These are phyloP conservation scores for Antheraea assamensis DNA, from an alignment of 2,888 invertebrate species.

Conservation along the genomic window DNA sequence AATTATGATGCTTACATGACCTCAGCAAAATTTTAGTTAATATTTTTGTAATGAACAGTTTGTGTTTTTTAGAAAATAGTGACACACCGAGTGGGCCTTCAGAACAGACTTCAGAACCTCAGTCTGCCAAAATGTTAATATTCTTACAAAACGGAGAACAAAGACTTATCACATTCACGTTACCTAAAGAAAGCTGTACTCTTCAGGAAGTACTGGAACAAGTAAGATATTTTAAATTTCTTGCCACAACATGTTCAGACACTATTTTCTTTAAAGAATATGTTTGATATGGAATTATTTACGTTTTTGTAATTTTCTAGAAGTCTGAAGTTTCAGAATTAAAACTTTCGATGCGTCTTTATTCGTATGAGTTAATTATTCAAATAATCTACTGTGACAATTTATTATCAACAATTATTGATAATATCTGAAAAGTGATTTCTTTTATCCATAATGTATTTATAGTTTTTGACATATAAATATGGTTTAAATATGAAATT, in stretches of 20 bases:
- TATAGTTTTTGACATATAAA: too few species aligned
- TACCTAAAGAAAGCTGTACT: conserved; percentile 91
- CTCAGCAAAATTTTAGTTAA: too few species aligned
- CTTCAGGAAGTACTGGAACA: conserved; percentile 91
- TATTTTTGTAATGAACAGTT: background rate
- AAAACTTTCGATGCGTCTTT: too few species aligned
- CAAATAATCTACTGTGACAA: too few species aligned
- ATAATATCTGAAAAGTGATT: too few species aligned
- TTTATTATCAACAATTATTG: too few species aligned
- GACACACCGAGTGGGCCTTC: conserved; percentile 65
- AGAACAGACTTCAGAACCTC: conserved; percentile 77
- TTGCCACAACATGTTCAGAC: background rate
- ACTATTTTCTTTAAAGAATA: background rate
- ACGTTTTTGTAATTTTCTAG: too few species aligned
- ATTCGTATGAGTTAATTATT: too few species aligned
- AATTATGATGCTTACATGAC: too few species aligned
- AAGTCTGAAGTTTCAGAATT: too few species aligned
- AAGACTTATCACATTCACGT: conserved; percentile 90
- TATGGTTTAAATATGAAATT: too few species aligned
- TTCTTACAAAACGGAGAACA: conserved; percentile 90
- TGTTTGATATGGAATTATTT: background rate
- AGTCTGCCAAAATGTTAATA: conserved; percentile 91
- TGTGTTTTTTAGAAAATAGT: conserved; percentile 58
- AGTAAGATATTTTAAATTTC: conserved; percentile 57
- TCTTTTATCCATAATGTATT: too few species aligned